phyloP scores from a whole-genome alignment of 1,140 invertebrate genomes.

The Wiebesia pumilae region DNA sequence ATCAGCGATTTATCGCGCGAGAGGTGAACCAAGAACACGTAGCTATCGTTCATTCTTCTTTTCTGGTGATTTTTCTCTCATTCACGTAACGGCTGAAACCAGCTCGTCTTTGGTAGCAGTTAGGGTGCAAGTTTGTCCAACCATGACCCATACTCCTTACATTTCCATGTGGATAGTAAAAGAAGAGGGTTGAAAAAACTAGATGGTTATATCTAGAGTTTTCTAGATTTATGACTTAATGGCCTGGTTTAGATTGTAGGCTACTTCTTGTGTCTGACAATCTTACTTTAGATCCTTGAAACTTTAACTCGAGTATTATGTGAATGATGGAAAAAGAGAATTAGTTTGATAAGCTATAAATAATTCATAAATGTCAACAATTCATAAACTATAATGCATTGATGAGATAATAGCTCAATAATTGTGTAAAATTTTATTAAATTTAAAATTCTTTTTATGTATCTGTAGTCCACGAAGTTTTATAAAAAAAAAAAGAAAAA shows the following conservation, averaged over 20 bases:
- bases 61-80: not conserved
- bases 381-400: too few species aligned
- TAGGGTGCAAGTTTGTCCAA: not conserved
- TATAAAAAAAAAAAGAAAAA: too few species aligned
- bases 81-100: conserved; percentile 5
- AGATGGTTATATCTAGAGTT: conserved; percentile 28
- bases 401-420: too few species aligned
- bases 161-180: not conserved
- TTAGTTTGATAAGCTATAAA: too few species aligned
- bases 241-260: conserved; percentile 2
- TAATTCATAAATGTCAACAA: too few species aligned
- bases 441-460: too few species aligned
- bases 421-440: too few species aligned
- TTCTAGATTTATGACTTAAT: conserved; percentile 36
- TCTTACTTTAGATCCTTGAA: not conserved
- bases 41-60: not conserved
- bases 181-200: conserved; percentile 14
- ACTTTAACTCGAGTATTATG: not conserved
- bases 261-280: not conserved
- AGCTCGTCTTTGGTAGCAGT: not conserved
- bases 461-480: too few species aligned
- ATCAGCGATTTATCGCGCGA: conserved; percentile 41
- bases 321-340: not conserved
- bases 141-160: not conserved
- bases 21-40: conserved; percentile 23